Evolutionary conservation across 2,888 invertebrate genomes (phyloP).

Genomic region (Troilus luridus): DNA sequence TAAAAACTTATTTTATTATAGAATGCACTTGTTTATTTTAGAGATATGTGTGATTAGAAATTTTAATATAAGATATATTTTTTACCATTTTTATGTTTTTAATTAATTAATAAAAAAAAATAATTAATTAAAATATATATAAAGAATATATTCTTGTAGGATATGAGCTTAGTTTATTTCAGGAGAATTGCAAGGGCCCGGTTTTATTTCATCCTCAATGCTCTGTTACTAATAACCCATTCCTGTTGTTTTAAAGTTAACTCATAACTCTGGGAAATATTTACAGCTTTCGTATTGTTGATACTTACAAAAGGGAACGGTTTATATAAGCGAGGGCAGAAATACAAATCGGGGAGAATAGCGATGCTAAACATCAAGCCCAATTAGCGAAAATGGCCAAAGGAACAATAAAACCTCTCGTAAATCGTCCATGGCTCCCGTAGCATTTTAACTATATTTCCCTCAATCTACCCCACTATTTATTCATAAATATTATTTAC

Average conservation of each 20-base stretch:
- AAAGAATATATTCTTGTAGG: neutral
- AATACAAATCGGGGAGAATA: neutral
- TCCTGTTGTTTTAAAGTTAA: conserved; percentile 6
- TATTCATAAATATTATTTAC: neutral
- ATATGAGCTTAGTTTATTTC: neutral
- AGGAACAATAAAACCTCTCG: neutral
- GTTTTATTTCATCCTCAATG: neutral
- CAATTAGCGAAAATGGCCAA: neutral
- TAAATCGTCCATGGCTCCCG: neutral
- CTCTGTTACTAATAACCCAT: neutral
- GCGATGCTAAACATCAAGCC: neutral
- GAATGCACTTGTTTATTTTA: too few species aligned
- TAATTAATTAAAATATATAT: neutral
- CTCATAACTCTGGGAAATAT: neutral
- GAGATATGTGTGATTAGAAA: too few species aligned
- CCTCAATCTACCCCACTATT: neutral
- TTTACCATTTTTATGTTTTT: too few species aligned
- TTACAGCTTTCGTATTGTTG: conserved; percentile 18
- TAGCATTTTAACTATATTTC: neutral
- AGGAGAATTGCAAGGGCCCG: neutral
- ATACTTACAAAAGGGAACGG: neutral
- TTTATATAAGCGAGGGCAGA: neutral
- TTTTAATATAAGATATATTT: too few species aligned
- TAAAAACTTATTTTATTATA: too few species aligned
- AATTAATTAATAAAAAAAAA: too few species aligned